phyloP scores from a whole-genome alignment of 2,113 vertebrate genomes.

The Lepisosteus osseus region DNA sequence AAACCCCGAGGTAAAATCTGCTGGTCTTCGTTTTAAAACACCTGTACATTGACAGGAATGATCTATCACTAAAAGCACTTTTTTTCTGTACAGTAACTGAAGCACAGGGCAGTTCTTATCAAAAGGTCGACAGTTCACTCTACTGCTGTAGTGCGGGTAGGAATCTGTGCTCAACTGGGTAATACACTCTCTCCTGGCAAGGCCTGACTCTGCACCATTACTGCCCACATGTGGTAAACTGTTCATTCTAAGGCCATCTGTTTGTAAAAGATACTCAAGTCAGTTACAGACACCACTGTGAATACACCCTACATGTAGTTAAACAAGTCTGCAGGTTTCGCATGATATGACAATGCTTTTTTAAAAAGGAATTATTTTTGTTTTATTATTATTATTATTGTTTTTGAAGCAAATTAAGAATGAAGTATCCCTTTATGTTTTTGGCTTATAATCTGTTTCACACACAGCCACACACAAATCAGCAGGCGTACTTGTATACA shows the following conservation, averaged over 20 bases:
- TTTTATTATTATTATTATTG: constrained; percentile 4
- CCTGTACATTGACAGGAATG: no score
- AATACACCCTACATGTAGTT: not conserved
- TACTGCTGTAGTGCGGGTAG: no score
- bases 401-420: constrained; percentile 18
- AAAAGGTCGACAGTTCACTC: no score
- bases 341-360: constrained; percentile 8
- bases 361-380: not conserved
- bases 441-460: not conserved
- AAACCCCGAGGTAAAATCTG: not conserved
- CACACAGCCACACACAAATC: not conserved
- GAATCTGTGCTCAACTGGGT: no score
- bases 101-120: no score
- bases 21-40: not conserved
- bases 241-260: no score
- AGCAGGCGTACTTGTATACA: constrained; percentile 17
- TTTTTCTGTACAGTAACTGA: no score
- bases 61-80: no score
- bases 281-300: not conserved
- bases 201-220: no score
- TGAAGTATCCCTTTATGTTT: not conserved
- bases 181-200: no score
- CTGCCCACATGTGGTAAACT: no score
- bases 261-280: no score
- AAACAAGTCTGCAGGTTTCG: not conserved